Base-by-base conservation (phyloP, 2,113 vertebrate species). In the Mormoops blainvillei region DNA sequence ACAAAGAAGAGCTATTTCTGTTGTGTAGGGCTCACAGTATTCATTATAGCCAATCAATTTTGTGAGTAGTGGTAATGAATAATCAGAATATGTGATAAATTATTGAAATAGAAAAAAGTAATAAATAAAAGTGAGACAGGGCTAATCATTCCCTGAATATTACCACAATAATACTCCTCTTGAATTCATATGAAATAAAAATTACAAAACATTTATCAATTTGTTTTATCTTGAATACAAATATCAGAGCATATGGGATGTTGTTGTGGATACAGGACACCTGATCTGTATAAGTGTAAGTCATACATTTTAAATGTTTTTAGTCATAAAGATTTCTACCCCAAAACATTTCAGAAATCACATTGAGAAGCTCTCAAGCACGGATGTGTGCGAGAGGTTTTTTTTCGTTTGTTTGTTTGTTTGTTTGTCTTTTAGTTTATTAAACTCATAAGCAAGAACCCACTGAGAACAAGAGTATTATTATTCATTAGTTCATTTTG, bases 41-140 rank as follows among this genome's bases (percentile, higher is more conserved):
- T 96, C 81, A 97, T 97, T 96, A 88, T 18, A 90, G 19, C 71
- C 81, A 98, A 97, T 97, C 94, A 96, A 80, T 91, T 90, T 52
- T 88, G 36, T 19, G 63, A 95, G 41, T 14, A 61, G 33, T 73
- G 33, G n/a, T 90, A 89, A 96, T 96, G 94, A 97, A 73, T 95
- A 97, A 97, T 97, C 95, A 97, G 92, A 94, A 96, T 90, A 96
- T 90, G n/a, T 91, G 89, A 84, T 87, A 97, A 97, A 82, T 91
- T 81, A 94, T 96, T 71, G 95, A 97, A 97, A 86, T 92, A 91
- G 70, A 85, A 81, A 89, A 65, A 52, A 91, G 20, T 93, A 96
- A 94, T 95, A 97, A 94, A 96, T 96, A 95, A 94, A 96, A 96
- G 95, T 97, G 94, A 94, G 93, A 38, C 15, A 88, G 12, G n/a